Base-by-base conservation (phyloP, 2,113 vertebrate species). In the Dicaeum eximium region DNA sequence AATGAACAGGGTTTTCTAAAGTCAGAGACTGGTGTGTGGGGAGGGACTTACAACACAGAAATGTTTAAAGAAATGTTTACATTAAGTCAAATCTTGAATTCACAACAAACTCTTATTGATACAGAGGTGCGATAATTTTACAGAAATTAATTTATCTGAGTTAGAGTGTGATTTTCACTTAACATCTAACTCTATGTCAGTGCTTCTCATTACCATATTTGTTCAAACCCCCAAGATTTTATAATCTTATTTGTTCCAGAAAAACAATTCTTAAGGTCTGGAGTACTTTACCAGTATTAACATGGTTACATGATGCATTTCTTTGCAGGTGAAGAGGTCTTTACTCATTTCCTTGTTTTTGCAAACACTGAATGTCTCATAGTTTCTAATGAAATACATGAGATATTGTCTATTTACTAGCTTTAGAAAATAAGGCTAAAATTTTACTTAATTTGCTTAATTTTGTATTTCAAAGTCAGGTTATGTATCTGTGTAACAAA, bases 281-380 rank as follows among this genome's bases (percentile, higher is more conserved):
- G 45, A 64, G 19, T 54, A 37, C 37, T 86, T 80, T n/a, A 79
- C 10, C 21, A 57, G 6, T 25, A 78, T 40, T 51, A 67, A 14
- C n/a, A 40, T 42, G 15, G 0, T 51, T 67, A 30, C 13, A 15
- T 85, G 92, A 95, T 79, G 18, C 11, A 87, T 92, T 53, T 88
- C 70, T 77, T 78, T 89, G 40, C 30, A 75, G 51, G 44, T 87
- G 57, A 84, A 95, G 33, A 74, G 37, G 25, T 92, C 61, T 87
- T 67, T 80, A 25, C 11, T 74, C 4, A 79, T 92, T 87, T 81
- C 19, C 44, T 78, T 66, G 10, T 37, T 54, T 93, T 87, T 60
- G n/a, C 40, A 87, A 69, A 28, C 5, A 18, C 28, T 38, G 38
- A 87, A 74, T 56, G 24, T 11, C 53, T 79, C 31, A 19, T 20